phyloP scores from a whole-genome alignment of 1,140 invertebrate species.

The Bombyx mandarina region DNA sequence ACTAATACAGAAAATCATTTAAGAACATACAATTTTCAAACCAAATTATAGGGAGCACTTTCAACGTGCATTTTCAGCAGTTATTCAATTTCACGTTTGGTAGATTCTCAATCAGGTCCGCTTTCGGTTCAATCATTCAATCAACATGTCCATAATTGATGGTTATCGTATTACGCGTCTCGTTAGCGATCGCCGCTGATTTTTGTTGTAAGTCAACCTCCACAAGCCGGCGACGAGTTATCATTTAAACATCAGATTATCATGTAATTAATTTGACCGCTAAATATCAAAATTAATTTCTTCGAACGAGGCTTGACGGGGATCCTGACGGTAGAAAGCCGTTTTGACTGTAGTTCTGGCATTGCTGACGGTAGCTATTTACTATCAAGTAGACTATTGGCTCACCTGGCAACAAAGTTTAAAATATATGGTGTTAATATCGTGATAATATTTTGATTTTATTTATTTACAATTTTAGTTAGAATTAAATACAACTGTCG shows the following conservation, averaged over 20 bases:
- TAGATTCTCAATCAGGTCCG: slow-evolving; percentile 1
- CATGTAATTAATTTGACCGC: too few species aligned
- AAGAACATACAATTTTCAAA: background rate
- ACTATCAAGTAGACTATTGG: too few species aligned
- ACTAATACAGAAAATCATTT: background rate
- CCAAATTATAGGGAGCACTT: background rate
- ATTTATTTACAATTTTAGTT: too few species aligned
- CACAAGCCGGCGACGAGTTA: background rate
- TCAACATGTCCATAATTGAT: slow-evolving; percentile 2
- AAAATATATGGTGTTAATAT: too few species aligned
- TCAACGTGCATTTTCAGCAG: background rate
- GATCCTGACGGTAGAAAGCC: too few species aligned
- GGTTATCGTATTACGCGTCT: slow-evolving; percentile 1
- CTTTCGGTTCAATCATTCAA: slow-evolving; percentile 4
- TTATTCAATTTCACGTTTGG: slow-evolving; percentile 4
- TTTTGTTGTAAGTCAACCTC: slow-evolving; percentile 20
- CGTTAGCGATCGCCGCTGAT: slow-evolving; percentile 16
- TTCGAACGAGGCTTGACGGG: too few species aligned
- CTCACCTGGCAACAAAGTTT: too few species aligned
- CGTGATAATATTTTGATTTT: too few species aligned
- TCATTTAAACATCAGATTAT: background rate
- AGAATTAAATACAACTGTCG: too few species aligned
- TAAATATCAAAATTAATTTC: too few species aligned
- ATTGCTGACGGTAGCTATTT: too few species aligned
- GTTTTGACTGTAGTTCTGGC: too few species aligned